Evolutionary conservation across 2,888 invertebrate species (phyloP).

Genomic region (Magallana nippona): DNA sequence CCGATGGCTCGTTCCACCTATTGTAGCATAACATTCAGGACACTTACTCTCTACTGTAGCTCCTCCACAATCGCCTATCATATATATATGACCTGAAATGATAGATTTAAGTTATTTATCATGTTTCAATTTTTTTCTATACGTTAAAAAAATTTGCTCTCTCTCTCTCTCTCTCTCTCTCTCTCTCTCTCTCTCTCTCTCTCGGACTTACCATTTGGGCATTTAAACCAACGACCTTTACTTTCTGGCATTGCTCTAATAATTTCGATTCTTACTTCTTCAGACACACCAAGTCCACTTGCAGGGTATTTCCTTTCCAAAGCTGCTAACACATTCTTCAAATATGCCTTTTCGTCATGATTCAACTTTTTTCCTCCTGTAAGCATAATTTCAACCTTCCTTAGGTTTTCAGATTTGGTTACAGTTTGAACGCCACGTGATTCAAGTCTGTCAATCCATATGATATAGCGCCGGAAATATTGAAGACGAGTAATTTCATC

Average conservation of each 20-base stretch:
- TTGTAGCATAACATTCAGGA: slow-evolving; percentile 83
- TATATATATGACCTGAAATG: slow-evolving; percentile 83
- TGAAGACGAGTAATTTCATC: slow-evolving; percentile 57
- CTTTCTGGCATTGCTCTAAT: slow-evolving; percentile 83
- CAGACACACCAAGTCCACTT: slow-evolving; percentile 74
- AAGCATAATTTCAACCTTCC: slow-evolving; percentile 46
- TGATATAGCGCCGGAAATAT: slow-evolving; percentile 47
- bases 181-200: too few relatives aligned
- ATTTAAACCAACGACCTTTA: slow-evolving; percentile 87
- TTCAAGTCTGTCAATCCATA: slow-evolving; percentile 43
- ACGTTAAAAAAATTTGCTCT: too few relatives aligned
- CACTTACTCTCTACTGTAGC: slow-evolving; percentile 83
- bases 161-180: too few relatives aligned
- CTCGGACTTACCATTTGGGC: slow-evolving; percentile 83
- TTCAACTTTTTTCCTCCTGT: slow-evolving; percentile 46
- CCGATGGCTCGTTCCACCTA: slow-evolving; percentile 82
- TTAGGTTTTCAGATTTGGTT: slow-evolving; percentile 33
- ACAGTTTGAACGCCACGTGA: slow-evolving; percentile 39
- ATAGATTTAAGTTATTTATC: neutral
- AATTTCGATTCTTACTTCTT: slow-evolving; percentile 82
- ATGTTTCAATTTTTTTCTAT: too few relatives aligned
- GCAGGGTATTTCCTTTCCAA: slow-evolving; percentile 54
- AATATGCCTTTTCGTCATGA: slow-evolving; percentile 31
- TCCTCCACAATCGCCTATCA: slow-evolving; percentile 86
- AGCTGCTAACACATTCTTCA: slow-evolving; percentile 47